These are phyloP conservation scores for Acanthochromis polyacanthus DNA, from an alignment of 2,113 vertebrate species.

Conservation along the genomic window DNA sequence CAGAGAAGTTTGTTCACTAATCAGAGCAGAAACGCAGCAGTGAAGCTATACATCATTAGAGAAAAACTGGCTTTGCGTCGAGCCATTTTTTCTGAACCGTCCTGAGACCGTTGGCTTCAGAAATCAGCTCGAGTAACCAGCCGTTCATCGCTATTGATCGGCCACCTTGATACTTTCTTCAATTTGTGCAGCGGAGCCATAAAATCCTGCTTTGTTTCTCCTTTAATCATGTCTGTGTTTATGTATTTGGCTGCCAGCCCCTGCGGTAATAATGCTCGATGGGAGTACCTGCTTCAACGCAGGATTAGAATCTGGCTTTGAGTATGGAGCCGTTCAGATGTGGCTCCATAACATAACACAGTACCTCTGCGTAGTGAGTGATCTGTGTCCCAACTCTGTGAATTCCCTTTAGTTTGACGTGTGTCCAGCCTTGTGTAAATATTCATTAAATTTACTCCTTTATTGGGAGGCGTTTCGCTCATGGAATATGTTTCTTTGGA, in stretches of 20 bases:
- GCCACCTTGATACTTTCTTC: neutral
- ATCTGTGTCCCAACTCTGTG: conserved; percentile 46
- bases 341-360: conserved; percentile 28
- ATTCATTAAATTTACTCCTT: conserved; percentile 68
- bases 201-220: conserved; percentile 1
- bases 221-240: conserved; percentile 7
- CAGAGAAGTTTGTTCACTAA: too few relatives aligned
- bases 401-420: conserved; percentile 57
- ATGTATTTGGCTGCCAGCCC: conserved; percentile 6
- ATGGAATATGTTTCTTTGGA: conserved; percentile 70
- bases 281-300: conserved; percentile 20
- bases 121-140: conserved; percentile 1
- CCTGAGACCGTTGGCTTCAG: neutral
- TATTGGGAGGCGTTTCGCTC: conserved; percentile 61
- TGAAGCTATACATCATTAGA: too few relatives aligned
- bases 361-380: conserved; percentile 26
- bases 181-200: conserved; percentile 25
- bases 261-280: conserved; percentile 10
- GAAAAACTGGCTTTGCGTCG: neutral
- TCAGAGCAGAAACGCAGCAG: too few relatives aligned
- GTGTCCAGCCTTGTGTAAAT: conserved; percentile 69
- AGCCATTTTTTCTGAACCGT: conserved; percentile 10
- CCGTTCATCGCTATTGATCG: conserved; percentile 25
- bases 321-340: conserved; percentile 1
- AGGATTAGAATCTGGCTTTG: conserved; percentile 12